These are phyloP conservation scores for Craniophora ligustri DNA, from an alignment of 2,888 invertebrate genomes.

Conservation along the genomic window DNA sequence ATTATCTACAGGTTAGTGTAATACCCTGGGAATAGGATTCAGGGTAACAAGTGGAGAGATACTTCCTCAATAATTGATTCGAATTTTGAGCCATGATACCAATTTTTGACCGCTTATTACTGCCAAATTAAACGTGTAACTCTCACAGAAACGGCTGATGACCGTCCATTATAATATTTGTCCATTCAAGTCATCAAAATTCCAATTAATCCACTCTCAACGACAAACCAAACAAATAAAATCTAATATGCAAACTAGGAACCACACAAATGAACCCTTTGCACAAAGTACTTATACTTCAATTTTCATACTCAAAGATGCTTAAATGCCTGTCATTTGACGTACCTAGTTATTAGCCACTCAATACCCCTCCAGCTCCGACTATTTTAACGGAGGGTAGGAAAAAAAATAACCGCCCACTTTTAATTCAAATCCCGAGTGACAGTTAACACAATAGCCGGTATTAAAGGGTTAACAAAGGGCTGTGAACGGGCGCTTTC, in stretches of 20 bases:
- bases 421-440: constrained; percentile 80
- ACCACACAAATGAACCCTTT: constrained; percentile 26
- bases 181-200: background rate
- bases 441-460: constrained; percentile 86
- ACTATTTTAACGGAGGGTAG: constrained; percentile 67
- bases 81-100: too few species aligned
- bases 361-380: constrained; percentile 72
- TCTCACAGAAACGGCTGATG: too few species aligned
- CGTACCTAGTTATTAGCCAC: constrained; percentile 78
- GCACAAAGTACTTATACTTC: constrained; percentile 31
- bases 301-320: constrained; percentile 59
- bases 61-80: too few species aligned
- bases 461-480: constrained; percentile 84
- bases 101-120: too few species aligned
- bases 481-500: constrained; percentile 76
- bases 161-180: background rate
- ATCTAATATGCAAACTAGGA: constrained; percentile 31
- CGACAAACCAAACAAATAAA: constrained; percentile 17
- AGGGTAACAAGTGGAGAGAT: too few species aligned
- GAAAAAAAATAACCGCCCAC: constrained; percentile 78
- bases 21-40: too few species aligned
- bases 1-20: too few species aligned
- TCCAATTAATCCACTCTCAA: constrained; percentile 9
- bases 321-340: constrained; percentile 78
- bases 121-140: too few species aligned